Percentiles rank a stretch among this genome's conserved stretches.
These are phyloP conservation scores for Apostichopus parvimensis DNA, from an alignment of 35 echinoderm and acorn worm species.

Conservation along the genomic window DNA sequence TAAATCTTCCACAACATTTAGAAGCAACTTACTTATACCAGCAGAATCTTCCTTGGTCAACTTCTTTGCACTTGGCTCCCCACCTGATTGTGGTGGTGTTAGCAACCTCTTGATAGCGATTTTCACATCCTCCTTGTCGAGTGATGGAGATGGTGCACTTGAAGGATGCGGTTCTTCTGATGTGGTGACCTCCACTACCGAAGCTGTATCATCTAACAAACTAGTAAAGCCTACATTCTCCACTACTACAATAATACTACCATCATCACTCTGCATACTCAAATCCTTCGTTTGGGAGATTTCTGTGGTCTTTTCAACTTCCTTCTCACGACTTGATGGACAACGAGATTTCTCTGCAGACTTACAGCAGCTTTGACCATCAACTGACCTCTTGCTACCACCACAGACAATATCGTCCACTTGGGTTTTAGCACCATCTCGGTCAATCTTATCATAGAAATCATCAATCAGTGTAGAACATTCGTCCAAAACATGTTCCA, in stretches of 20 bases:
- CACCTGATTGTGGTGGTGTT: neutral
- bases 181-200: conserved; percentile 58
- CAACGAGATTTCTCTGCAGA: neutral
- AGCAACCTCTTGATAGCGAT: conserved; percentile 13
- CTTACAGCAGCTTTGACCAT: neutral
- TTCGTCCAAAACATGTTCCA: conserved; percentile 42
- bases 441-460: neutral
- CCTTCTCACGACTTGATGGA: neutral
- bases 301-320: too few relatives aligned
- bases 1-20: conserved; percentile 58
- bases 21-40: conserved; percentile 58
- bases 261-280: neutral
- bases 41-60: conserved; percentile 3
- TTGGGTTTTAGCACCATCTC: neutral
- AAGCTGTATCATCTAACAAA: conserved; percentile 44
- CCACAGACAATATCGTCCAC: neutral
- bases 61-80: neutral
- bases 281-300: neutral
- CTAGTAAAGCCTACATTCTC: conserved; percentile 20
- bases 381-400: neutral
- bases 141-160: neutral
- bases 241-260: conserved; percentile 6
- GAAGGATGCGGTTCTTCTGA: conserved; percentile 33
- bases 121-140: neutral
- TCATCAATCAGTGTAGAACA: conserved; percentile 31